Base-by-base conservation (phyloP, 1,140 invertebrate species). In the Parasteatoda tepidariorum region DNA sequence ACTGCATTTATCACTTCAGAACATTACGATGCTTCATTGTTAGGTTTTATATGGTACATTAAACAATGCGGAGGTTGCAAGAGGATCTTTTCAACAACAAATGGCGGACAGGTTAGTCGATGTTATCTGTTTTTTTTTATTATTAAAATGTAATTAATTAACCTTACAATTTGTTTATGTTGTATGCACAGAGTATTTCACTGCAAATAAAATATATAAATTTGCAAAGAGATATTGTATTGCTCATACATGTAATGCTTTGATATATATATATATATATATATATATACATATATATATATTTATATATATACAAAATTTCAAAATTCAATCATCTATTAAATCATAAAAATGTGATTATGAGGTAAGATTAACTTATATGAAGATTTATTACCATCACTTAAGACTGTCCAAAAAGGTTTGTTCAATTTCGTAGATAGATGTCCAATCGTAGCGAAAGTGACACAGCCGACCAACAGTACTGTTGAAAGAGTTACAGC, bases 381-480 rank as follows among this genome's bases (percentile, higher is more conserved):
- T n/a, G n/a, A n/a, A n/a, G n/a, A n/a, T n/a, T n/a, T n/a, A n/a
- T 90, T 91, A 95, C 95, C 95, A 88, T 95, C 95, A 61, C 93
- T 92, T 38, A 96, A 93, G n/a, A 96, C 95, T 86, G 93, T 91
- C 81, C 95, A 92, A 31, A 96, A 87, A 11, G 33, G 92, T 90
- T 55, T 93, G 93, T 84, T 93, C 92, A 88, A 95, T 94, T 87
- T 96, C 94, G 78, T 91, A 89, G 1, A 95, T 76, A 96, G 94
- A 87, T 96, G 96, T 31, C 95, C 95, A 66, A 97, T 93, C 0
- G 94, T 95, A 2, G 94, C 94, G 88, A 97, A 97, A 3, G 95
- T 94, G 87, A 96, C 95, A 86, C 96, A 94, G 9, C 95, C 95
- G 38, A 96, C 94, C 15, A 96, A 90, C 18, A 97, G 88, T 88